Evolutionary conservation across 2,797 vertebrate genomes (phyloP).

Genomic region (Phalloptychus januarius): DNA sequence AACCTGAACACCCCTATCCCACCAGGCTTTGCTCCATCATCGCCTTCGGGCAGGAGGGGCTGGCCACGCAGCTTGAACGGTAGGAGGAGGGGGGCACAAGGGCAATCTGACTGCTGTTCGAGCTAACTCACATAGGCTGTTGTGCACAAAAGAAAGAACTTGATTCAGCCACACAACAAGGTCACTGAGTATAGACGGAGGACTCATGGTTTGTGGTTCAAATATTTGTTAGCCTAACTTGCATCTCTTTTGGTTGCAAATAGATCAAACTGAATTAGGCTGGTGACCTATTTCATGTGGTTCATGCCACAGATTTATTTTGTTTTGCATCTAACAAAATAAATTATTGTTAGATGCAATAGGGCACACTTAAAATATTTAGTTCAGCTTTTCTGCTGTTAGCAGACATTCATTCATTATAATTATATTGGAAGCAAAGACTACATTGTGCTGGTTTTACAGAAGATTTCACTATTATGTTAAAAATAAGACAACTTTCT

Average conservation of each 20-base stretch:
- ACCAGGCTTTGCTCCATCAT: conserved; percentile 76
- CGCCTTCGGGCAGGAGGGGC: conserved; percentile 72
- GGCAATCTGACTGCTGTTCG: conserved; percentile 68
- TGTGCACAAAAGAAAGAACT: conserved; percentile 43
- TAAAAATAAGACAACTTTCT: not conserved
- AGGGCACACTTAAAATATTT: not conserved
- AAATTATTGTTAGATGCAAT: not conserved
- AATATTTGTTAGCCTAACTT: conserved; percentile 52
- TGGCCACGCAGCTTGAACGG: conserved; percentile 63
- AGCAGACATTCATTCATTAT: not conserved
- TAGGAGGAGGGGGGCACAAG: conserved; percentile 64
- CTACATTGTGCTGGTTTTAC: not conserved
- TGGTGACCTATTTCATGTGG: conserved; percentile 67
- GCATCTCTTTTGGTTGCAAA: conserved; percentile 31
- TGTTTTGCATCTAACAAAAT: too few relatives aligned
- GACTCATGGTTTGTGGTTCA: conserved; percentile 44
- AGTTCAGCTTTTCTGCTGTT: not conserved
- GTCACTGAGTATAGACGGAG: conserved; percentile 51
- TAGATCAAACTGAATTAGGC: conserved; percentile 75
- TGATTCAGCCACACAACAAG: conserved; percentile 54
- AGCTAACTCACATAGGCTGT: conserved; percentile 56
- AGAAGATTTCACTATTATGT: not conserved
- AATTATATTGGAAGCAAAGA: not conserved
- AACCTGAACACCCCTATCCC: conserved; percentile 38
- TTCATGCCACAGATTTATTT: conserved; percentile 23